A percentile compares a stretch with the other conserved stretches of the same genome.
phyloP scores from a whole-genome alignment of 2,797 vertebrate species.

The Spheniscus humboldti region DNA sequence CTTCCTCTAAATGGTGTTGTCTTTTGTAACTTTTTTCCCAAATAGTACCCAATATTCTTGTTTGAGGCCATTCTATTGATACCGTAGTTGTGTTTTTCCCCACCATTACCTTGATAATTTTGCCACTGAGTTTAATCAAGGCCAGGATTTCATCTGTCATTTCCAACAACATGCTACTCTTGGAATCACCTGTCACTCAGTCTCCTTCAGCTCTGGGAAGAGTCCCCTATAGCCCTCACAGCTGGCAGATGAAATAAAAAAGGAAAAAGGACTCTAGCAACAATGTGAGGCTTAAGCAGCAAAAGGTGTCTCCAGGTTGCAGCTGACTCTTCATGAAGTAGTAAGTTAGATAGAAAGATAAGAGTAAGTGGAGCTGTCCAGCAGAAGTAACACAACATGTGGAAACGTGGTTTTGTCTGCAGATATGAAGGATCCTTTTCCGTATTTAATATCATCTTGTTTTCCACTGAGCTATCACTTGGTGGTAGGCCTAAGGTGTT shows the following conservation, averaged over 20 bases:
- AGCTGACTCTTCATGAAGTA: not conserved
- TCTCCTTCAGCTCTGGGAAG: not conserved
- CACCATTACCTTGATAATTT: not conserved
- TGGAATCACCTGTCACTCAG: not conserved
- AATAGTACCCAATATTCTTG: not conserved
- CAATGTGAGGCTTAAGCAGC: not conserved
- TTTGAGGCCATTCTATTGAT: not conserved
- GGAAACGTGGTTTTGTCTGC: not conserved
- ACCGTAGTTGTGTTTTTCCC: not conserved
- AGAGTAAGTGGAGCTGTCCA: conserved; percentile 8
- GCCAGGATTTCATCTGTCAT: not conserved
- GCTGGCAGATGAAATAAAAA: not conserved
- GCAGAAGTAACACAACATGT: not conserved
- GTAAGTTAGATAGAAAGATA: not conserved
- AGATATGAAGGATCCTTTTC: not conserved
- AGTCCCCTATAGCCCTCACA: not conserved
- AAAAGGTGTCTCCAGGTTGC: not conserved
- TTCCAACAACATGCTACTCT: not conserved
- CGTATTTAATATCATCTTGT: not conserved
- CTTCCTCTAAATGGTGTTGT: not conserved
- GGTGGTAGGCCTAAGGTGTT: not conserved
- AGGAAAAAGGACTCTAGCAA: not conserved
- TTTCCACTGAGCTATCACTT: not conserved
- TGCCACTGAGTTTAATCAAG: not conserved
- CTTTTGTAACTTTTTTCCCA: not conserved